Evolutionary conservation across 1,140 invertebrate genomes (phyloP).

Genomic region (Pseudobourletiella spinata): DNA sequence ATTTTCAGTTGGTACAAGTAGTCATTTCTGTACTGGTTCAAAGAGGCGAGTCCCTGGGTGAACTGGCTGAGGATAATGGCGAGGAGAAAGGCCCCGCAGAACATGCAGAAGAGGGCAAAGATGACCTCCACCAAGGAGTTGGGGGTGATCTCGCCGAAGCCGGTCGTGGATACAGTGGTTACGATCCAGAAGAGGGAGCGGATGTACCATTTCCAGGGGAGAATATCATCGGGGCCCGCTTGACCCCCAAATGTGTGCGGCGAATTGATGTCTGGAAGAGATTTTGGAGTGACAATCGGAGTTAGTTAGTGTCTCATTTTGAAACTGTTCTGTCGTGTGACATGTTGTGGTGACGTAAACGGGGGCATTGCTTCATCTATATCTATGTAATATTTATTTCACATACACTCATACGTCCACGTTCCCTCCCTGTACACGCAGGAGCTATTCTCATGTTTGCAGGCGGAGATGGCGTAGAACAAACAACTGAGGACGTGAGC

Average conservation of each 20-base stretch:
- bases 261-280: too few species aligned
- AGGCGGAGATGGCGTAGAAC: neutral
- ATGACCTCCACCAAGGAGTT: conserved; percentile 4
- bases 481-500: neutral
- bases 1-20: conserved; percentile 27
- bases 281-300: neutral
- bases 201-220: conserved; percentile 14
- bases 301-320: neutral
- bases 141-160: conserved; percentile 22
- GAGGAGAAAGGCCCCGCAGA: conserved; percentile 21
- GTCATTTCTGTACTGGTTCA: conserved; percentile 2
- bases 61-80: conserved; percentile 21
- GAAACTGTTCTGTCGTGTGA: neutral
- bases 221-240: too few species aligned
- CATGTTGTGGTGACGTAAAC: neutral
- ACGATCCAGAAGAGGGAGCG: conserved; percentile 21
- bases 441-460: too few species aligned
- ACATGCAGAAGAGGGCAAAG: conserved; percentile 9
- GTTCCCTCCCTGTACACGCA: neutral
- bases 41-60: conserved; percentile 10
- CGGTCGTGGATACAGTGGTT: conserved; percentile 15
- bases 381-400: neutral
- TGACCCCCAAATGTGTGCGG: too few species aligned
- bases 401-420: neutral
- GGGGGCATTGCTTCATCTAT: neutral